These are phyloP conservation scores for Dufourea novaeangliae DNA, from an alignment of 1,140 invertebrate genomes.

Conservation along the genomic window DNA sequence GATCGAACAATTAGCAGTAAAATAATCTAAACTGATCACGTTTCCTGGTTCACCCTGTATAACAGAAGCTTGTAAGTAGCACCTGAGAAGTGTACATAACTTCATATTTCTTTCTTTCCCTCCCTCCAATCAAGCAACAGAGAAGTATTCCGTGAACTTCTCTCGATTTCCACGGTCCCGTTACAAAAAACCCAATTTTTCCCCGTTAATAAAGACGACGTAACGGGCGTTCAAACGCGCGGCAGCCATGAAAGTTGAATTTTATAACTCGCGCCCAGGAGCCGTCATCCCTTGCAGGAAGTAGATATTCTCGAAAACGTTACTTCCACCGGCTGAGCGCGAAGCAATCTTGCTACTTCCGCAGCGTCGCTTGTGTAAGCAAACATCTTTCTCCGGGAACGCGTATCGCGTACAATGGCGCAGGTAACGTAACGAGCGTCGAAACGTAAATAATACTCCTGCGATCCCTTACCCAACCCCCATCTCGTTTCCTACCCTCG, in stretches of 20 bases:
- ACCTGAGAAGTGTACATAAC: no score
- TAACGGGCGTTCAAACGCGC: background rate
- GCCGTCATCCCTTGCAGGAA: slow-evolving; percentile 24
- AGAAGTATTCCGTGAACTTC: no score
- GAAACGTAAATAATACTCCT: slow-evolving; percentile 37
- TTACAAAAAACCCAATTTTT: slow-evolving; percentile 3
- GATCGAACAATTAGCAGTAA: no score
- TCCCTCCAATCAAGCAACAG: background rate
- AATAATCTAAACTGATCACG: no score
- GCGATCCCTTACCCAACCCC: background rate
- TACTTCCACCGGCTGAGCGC: slow-evolving; percentile 39
- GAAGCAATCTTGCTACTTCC: slow-evolving; percentile 42
- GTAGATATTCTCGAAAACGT: slow-evolving; percentile 44
- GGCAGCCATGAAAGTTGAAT: slow-evolving; percentile 30
- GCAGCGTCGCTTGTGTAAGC: slow-evolving; percentile 30
- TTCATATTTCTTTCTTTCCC: background rate
- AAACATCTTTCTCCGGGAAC: slow-evolving; percentile 19
- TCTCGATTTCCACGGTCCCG: background rate
- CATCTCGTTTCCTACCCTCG: background rate
- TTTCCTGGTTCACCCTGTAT: no score
- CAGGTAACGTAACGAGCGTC: slow-evolving; percentile 1
- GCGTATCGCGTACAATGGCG: slow-evolving; percentile 11
- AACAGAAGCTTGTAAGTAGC: no score
- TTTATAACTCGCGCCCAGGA: slow-evolving; percentile 21
- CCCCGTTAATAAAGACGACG: background rate